A percentile compares a stretch with the other conserved stretches of the same genome.
These are phyloP conservation scores for Physella acuta DNA, from an alignment of 1,140 invertebrate species.

Conservation along the genomic window DNA sequence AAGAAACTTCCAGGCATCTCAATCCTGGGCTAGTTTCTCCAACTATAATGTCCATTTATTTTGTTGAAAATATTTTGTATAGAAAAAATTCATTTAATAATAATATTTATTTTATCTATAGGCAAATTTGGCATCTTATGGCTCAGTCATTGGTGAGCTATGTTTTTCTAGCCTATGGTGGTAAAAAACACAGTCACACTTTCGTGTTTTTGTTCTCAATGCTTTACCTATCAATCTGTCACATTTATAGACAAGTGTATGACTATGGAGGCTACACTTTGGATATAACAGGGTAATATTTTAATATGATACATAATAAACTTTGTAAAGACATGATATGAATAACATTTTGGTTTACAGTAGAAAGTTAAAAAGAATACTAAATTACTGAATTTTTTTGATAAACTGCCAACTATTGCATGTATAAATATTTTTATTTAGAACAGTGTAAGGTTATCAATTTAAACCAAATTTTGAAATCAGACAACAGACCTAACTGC, in stretches of 20 bases:
- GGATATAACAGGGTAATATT: slow-evolving; percentile 83
- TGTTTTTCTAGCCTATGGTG: slow-evolving; percentile 42
- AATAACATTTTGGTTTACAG: not conserved
- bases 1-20: too few species aligned
- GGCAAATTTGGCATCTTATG: slow-evolving; percentile 53
- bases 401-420: not conserved
- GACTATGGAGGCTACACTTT: slow-evolving; percentile 85
- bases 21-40: too few species aligned
- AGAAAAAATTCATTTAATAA: too few species aligned
- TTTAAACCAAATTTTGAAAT: too few species aligned
- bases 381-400: not conserved
- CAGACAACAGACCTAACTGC: too few species aligned
- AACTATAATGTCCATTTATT: too few species aligned
- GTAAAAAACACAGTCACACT: slow-evolving; percentile 35
- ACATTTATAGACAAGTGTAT: slow-evolving; percentile 83
- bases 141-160: slow-evolving; percentile 46
- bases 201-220: slow-evolving; percentile 64
- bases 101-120: slow-evolving; percentile 29
- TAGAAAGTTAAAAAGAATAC: not conserved
- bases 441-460: too few species aligned
- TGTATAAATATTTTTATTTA: not conserved
- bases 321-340: not conserved
- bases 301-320: not conserved
- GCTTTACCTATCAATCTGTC: slow-evolving; percentile 80
- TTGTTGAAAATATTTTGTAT: too few species aligned